Percentiles rank a stretch among this genome's conserved stretches.
These are phyloP conservation scores for Pachyuromys duprasi DNA, from an alignment of 2,797 vertebrate species.

Conservation along the genomic window DNA sequence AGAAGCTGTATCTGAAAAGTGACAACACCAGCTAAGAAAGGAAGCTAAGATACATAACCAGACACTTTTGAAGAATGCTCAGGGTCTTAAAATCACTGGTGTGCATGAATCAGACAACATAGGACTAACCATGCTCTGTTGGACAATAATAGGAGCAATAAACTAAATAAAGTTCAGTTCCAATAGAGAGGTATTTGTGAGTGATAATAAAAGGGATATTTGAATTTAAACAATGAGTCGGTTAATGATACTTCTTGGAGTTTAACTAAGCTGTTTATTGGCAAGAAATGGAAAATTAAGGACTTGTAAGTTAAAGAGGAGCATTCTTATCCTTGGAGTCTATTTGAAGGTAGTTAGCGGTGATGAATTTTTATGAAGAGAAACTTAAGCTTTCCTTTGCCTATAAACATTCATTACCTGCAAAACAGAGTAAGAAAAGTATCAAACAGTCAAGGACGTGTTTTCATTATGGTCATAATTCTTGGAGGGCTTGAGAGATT, in stretches of 20 bases:
- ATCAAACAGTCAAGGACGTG: slow-evolving; percentile 9
- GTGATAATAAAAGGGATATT: slow-evolving; percentile 53
- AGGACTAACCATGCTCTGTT: neutral
- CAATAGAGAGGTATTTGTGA: slow-evolving; percentile 56
- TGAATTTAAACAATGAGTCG: slow-evolving; percentile 53
- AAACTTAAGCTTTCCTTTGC: slow-evolving; percentile 63
- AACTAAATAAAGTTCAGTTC: slow-evolving; percentile 37
- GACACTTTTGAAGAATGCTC: neutral
- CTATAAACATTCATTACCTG: slow-evolving; percentile 70
- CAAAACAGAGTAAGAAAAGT: slow-evolving; percentile 29
- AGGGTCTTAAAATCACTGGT: slow-evolving; percentile 27
- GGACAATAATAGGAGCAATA: slow-evolving; percentile 10
- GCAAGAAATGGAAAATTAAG: slow-evolving; percentile 58
- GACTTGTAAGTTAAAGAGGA: slow-evolving; percentile 21
- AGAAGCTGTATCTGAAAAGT: neutral
- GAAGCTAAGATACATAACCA: neutral
- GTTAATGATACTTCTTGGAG: slow-evolving; percentile 30
- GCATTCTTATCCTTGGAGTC: neutral
- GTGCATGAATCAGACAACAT: neutral
- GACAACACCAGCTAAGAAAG: neutral
- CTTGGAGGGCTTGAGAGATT: slow-evolving; percentile 38
- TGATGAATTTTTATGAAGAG: slow-evolving; percentile 58
- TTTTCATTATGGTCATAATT: slow-evolving; percentile 42
- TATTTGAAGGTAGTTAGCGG: slow-evolving; percentile 4
- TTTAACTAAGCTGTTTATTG: slow-evolving; percentile 62